A percentile compares a stretch with the other conserved stretches of the same genome.
Conservation (phyloP, 2,113 vertebrate species). For the Etia nguti region DNA sequence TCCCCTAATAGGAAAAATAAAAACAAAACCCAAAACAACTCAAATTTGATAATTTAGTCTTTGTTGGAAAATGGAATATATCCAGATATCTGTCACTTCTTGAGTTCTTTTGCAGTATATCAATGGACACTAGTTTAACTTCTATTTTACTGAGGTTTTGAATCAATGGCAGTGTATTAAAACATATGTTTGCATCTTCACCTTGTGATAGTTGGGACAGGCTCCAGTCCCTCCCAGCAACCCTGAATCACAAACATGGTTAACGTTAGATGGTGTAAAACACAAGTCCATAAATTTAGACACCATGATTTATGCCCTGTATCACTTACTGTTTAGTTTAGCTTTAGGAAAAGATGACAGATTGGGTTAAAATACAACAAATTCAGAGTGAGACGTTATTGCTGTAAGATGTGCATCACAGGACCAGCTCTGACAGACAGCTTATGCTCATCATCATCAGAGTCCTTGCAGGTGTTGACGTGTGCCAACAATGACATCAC, state of each 20-base stretch:
- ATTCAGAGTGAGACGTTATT: not conserved
- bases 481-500: not conserved
- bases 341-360: not conserved
- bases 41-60: not conserved
- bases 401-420: not conserved
- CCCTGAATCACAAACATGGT: not conserved
- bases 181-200: not conserved
- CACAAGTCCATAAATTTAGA: too few species aligned
- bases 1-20: not conserved
- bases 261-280: not conserved
- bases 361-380: not conserved
- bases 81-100: not conserved
- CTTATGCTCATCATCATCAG: not conserved
- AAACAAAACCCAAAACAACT: not conserved
- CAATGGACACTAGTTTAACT: not conserved
- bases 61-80: not conserved
- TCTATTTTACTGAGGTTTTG: not conserved
- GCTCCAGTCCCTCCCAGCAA: not conserved
- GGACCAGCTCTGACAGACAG: not conserved
- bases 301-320: not conserved
- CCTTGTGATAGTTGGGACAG: not conserved
- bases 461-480: not conserved
- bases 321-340: not conserved
- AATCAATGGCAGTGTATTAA: not conserved
- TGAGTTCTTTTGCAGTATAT: not conserved